Evolutionary conservation across 2,113 vertebrate species (phyloP).

Genomic region (Circaetus cinerascens): DNA sequence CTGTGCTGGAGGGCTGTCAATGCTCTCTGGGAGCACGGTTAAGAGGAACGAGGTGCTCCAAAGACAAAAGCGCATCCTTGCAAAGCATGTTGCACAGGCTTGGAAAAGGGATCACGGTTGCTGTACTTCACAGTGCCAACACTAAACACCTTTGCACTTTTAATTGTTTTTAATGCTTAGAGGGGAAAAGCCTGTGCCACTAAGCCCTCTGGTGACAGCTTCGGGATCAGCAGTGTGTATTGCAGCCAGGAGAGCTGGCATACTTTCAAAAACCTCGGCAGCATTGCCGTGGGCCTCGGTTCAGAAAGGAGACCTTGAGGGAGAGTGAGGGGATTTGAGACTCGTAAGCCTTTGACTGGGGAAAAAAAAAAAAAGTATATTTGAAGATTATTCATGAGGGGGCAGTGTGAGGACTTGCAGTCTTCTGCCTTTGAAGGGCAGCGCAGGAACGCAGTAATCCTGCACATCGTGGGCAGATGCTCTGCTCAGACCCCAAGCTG

Average conservation of each 20-base stretch:
- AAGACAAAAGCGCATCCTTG: background rate
- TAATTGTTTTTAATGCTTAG: conserved; percentile 2
- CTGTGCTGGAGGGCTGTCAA: background rate
- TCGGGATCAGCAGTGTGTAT: conserved; percentile 4
- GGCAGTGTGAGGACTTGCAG: background rate
- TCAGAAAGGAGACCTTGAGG: background rate
- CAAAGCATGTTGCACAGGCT: background rate
- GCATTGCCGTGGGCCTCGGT: background rate
- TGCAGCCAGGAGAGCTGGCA: background rate
- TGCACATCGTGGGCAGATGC: background rate
- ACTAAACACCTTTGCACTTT: conserved; percentile 34
- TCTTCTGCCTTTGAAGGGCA: background rate
- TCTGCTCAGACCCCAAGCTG: background rate
- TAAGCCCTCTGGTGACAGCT: conserved; percentile 64
- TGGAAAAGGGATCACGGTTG: background rate
- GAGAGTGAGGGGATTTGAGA: background rate
- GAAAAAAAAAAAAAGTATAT: background rate
- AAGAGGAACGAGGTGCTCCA: background rate
- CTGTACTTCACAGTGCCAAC: background rate
- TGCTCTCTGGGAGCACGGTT: background rate
- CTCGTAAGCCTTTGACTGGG: background rate
- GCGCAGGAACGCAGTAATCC: background rate
- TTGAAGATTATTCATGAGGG: conserved; percentile 38
- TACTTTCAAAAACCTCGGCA: background rate
- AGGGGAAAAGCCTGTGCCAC: background rate